Conservation (phyloP, 2,888 invertebrate genomes). For the Bruchidius siliquastri region DNA sequence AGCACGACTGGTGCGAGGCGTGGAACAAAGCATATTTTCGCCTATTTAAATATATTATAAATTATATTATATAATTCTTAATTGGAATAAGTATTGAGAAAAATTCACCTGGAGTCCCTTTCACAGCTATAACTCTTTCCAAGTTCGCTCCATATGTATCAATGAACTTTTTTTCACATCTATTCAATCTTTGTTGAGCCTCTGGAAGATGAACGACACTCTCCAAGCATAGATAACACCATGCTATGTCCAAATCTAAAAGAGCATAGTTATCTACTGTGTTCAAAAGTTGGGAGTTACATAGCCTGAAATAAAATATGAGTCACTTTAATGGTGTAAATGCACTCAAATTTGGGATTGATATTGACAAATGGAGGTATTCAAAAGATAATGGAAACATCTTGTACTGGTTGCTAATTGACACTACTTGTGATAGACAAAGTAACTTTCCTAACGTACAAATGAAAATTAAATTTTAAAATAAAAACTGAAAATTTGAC, state of each 20-base stretch:
- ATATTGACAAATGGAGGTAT: too few species aligned
- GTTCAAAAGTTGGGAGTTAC: constrained; percentile 60
- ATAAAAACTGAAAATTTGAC: too few species aligned
- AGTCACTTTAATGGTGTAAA: neutral
- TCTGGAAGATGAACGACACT: constrained; percentile 68
- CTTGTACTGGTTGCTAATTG: too few species aligned
- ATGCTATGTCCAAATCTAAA: constrained; percentile 80
- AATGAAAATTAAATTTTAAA: too few species aligned
- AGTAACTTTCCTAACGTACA: too few species aligned
- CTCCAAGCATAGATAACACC: constrained; percentile 79
- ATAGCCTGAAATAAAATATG: constrained; percentile 51
- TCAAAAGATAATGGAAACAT: too few species aligned
- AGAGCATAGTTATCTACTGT: constrained; percentile 79
- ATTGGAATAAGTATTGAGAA: neutral
- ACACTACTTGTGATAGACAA: too few species aligned
- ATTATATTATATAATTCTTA: too few species aligned
- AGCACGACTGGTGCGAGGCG: too few species aligned
- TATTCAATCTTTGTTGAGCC: constrained; percentile 61
- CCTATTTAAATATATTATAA: too few species aligned
- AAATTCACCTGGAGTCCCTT: constrained; percentile 52
- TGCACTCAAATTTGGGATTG: too few species aligned
- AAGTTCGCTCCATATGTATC: constrained; percentile 63
- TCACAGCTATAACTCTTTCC: constrained; percentile 57
- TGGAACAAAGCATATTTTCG: too few species aligned
- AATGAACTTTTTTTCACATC: constrained; percentile 63